These are phyloP conservation scores for Sceliomorpha sp. DNA, from an alignment of 2,888 invertebrate genomes.

Conservation along the genomic window DNA sequence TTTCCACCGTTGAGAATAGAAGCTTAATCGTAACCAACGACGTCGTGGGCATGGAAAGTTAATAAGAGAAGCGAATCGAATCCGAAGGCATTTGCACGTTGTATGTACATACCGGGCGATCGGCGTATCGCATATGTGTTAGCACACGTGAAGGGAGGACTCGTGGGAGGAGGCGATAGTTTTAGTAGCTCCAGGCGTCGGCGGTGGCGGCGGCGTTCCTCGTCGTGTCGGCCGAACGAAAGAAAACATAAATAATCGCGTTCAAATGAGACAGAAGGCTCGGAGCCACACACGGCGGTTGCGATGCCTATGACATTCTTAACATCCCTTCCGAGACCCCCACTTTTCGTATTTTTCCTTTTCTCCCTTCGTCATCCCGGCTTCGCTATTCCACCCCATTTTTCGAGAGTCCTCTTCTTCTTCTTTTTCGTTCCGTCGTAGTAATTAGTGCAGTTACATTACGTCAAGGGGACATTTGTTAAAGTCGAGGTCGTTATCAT, in stretches of 20 bases:
- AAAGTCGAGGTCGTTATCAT: too few species aligned
- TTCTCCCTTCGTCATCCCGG: conserved; percentile 13
- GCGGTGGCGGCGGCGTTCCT: conserved; percentile 66
- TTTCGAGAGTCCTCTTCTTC: too few species aligned
- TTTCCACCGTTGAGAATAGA: too few species aligned
- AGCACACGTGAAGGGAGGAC: conserved; percentile 45
- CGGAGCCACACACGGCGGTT: conserved; percentile 56
- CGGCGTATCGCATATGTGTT: conserved; percentile 35
- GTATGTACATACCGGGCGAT: conserved; percentile 5
- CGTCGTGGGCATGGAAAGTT: conserved; percentile 3
- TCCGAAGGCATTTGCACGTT: conserved; percentile 17
- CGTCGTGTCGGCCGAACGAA: conserved; percentile 67
- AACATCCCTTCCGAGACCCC: conserved; percentile 38
- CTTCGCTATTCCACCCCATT: too few species aligned
- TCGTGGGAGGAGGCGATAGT: conserved; percentile 69
- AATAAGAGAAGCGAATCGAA: conserved; percentile 24
- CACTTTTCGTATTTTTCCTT: conserved; percentile 29
- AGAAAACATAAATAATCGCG: conserved; percentile 80
- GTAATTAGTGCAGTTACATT: too few species aligned
- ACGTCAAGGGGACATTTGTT: too few species aligned
- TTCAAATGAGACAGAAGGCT: conserved; percentile 76
- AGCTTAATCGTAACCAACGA: not conserved
- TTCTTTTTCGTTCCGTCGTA: too few species aligned
- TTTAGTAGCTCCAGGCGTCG: conserved; percentile 77
- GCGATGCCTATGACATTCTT: conserved; percentile 52